A percentile compares a stretch with the other conserved stretches of the same genome.
phyloP scores from a whole-genome alignment of 2,113 vertebrate genomes.

The Odontophorus gujanensis region DNA sequence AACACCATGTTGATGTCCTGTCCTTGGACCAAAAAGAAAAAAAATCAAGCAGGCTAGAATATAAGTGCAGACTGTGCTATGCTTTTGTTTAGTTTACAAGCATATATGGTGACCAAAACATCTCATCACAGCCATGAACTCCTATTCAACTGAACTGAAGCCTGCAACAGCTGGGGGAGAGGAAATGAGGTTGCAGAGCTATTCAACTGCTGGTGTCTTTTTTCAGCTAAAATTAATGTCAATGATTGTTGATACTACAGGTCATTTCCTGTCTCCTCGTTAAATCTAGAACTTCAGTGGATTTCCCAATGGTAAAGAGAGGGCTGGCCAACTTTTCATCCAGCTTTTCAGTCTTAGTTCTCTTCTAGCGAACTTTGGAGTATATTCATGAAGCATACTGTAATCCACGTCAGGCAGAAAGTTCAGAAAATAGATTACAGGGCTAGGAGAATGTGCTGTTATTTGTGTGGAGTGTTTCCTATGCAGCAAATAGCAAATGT shows the following conservation, averaged over 20 bases:
- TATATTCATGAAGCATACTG: background rate
- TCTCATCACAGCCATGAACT: slow-evolving; percentile 8
- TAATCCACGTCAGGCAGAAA: background rate
- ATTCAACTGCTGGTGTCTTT: background rate
- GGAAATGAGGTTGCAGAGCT: background rate
- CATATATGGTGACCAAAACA: background rate
- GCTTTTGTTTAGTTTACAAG: background rate
- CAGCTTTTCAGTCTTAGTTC: background rate
- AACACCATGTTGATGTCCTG: background rate
- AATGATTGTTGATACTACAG: slow-evolving; percentile 25
- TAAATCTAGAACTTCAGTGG: slow-evolving; percentile 13
- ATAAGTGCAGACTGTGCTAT: accelerated
- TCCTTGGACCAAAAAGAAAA: background rate
- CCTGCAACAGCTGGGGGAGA: background rate
- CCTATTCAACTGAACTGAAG: background rate
- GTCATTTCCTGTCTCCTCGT: slow-evolving; percentile 15
- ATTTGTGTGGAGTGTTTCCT: background rate
- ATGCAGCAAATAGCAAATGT: background rate
- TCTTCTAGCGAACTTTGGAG: background rate
- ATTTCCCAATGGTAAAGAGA: slow-evolving; percentile 32
- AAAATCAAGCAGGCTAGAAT: background rate
- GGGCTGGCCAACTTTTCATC: slow-evolving; percentile 16
- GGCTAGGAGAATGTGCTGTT: background rate
- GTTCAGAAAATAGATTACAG: background rate
- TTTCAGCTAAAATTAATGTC: slow-evolving; percentile 41